These are phyloP conservation scores for Nannoperca australis DNA, from an alignment of 2,797 vertebrate genomes.

Conservation along the genomic window DNA sequence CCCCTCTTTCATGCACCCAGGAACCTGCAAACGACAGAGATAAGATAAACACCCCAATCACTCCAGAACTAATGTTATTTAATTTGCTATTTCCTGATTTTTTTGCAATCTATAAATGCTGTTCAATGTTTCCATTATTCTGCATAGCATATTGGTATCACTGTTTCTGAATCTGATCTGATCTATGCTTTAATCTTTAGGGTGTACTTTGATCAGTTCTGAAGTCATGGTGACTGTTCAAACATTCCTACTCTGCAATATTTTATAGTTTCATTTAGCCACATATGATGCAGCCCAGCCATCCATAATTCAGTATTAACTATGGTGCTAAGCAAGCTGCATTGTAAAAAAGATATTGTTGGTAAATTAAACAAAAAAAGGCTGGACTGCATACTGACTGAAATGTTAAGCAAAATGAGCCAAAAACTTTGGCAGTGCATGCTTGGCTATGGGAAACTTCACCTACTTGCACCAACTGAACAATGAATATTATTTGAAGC, in stretches of 20 bases:
- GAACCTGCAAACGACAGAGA: conserved; percentile 36
- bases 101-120: conserved; percentile 21
- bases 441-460: conserved; percentile 9
- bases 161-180: not conserved
- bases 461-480: conserved; percentile 5
- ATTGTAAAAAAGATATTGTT: conserved; percentile 7
- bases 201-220: not conserved
- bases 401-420: conserved; percentile 11
- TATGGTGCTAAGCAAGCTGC: not conserved
- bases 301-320: conserved; percentile 36
- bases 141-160: not conserved
- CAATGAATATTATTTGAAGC: conserved; percentile 5
- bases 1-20: conserved; percentile 25
- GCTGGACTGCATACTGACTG: conserved; percentile 1
- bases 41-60: conserved; percentile 28
- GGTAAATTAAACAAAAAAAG: conserved; percentile 18
- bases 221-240: conserved; percentile 21
- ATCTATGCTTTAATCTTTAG: not conserved
- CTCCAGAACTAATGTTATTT: conserved; percentile 36
- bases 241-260: conserved; percentile 27
- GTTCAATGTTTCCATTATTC: conserved; percentile 39
- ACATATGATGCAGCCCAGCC: not conserved
- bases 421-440: conserved; percentile 12
- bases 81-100: conserved; percentile 36
- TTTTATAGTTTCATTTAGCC: conserved; percentile 36